Base-by-base conservation (phyloP, 2,888 invertebrate species). In the Oscheius onirici region DNA sequence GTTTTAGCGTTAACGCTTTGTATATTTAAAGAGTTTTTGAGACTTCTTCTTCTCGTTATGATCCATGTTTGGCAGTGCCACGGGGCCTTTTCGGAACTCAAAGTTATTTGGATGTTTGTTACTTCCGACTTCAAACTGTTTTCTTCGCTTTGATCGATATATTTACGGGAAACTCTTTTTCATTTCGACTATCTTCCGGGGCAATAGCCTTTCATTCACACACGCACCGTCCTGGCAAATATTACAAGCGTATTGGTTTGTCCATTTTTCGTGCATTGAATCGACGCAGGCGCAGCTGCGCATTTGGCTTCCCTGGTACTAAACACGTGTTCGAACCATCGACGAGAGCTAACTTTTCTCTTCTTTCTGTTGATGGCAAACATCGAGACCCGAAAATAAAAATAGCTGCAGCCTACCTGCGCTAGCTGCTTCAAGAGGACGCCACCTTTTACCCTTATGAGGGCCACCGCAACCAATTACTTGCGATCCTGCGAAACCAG, bases 241-340 rank as follows among this genome's bases (percentile, higher is more conserved):
- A 63, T 17, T 63, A 63, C 63, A 46, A 63, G 24, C 63, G 63
- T 28, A 22, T 17, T 49, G 63, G 34, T 26, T 24, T 63, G 63
- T 44, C 63, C 46, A 49, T 63, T 63, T 46, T 63, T 49, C 63
- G 49, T 63, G 63, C 63, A 63, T 63, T 63, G 63, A 44, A 63
- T 63, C 63, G 63, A 63, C 63, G 49, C 26, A 34, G 34, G 63
- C 63, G 63, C 63, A 63, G 63, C 63, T 63, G 63, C 63, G 63
- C 63, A 63, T 46, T 63, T 46, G 60, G 55, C 63, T 44, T 63
- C 60, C 26, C 20, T 49, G 46, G 17, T 63, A n/a, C 63, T 46
- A 15, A 26, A 44, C 46, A 63, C 63, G 49, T 46, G 46, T 63
- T 26, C 26, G 46, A 17, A 51, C 11, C 22, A 51, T 22, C 26